Conservation (phyloP, 1,140 invertebrate genomes). For the Anastrepha ludens region DNA sequence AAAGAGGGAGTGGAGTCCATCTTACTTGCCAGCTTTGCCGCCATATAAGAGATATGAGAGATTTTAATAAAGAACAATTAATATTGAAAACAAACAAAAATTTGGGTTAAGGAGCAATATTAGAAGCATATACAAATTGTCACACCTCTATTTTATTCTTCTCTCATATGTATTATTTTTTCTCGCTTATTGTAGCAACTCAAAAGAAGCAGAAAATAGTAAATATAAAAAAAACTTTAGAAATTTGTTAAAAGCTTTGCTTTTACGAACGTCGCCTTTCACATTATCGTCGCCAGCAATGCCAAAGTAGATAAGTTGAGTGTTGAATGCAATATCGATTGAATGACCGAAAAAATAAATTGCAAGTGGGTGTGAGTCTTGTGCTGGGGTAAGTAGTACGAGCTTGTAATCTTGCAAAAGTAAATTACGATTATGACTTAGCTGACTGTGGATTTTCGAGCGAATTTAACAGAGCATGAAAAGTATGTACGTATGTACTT, state of each 20-base stretch:
- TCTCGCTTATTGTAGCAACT: no score
- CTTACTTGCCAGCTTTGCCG: no score
- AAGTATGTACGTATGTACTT: neutral
- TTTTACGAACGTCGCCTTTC: neutral
- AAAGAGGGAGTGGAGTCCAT: no score
- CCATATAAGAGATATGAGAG: no score
- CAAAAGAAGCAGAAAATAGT: no score
- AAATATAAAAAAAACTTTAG: neutral
- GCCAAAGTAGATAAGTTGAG: neutral
- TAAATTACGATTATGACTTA: conserved; percentile 48
- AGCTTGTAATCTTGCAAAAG: conserved; percentile 41
- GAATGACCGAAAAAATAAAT: conserved; percentile 1
- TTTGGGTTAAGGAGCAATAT: no score
- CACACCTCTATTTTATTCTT: no score
- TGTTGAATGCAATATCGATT: conserved; percentile 33
- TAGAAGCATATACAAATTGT: no score
- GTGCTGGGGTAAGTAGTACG: neutral
- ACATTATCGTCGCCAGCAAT: neutral
- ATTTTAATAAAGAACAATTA: no score
- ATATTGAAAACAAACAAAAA: no score
- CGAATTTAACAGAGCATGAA: conserved; percentile 36
- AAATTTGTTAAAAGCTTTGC: neutral
- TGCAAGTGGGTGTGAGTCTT: conserved; percentile 32
- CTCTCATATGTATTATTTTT: no score
- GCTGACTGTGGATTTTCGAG: neutral